Evolutionary conservation across 2,797 vertebrate species (phyloP).

Genomic region (Lycodopsis pacificus): DNA sequence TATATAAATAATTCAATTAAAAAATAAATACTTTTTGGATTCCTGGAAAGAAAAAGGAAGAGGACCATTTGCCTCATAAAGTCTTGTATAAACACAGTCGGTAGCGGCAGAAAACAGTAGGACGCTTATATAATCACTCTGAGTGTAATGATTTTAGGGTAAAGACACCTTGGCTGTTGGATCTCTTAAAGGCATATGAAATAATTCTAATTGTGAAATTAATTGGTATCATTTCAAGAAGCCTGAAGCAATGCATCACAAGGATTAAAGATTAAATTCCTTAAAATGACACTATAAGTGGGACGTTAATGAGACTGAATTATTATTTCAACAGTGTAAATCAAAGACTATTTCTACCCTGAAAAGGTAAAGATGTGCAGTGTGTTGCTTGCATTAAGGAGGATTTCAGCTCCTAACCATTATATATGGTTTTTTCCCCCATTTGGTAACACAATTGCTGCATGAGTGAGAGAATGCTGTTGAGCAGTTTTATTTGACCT

Average conservation of each 20-base stretch:
- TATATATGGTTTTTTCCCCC: neutral
- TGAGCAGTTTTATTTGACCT: neutral
- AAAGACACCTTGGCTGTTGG: conserved; percentile 13
- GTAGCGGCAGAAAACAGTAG: neutral
- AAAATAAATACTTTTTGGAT: neutral
- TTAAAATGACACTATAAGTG: conserved; percentile 17
- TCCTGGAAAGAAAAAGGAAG: neutral
- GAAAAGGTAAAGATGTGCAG: neutral
- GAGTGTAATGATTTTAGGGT: conserved; percentile 4
- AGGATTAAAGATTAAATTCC: conserved; percentile 24
- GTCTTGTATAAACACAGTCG: conserved; percentile 10
- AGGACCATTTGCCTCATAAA: neutral
- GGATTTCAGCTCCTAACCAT: neutral
- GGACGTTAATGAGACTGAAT: conserved; percentile 33
- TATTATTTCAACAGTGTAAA: conserved; percentile 10
- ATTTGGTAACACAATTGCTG: neutral
- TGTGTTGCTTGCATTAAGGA: neutral
- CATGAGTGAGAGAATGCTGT: neutral
- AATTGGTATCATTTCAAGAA: conserved; percentile 35
- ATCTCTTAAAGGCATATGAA: conserved; percentile 27
- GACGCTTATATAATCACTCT: conserved; percentile 10
- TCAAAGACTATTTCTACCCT: neutral
- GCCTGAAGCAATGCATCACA: conserved; percentile 22
- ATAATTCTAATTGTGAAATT: conserved; percentile 48
- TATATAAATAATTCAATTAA: neutral